Evolutionary conservation across 2,888 invertebrate species (phyloP).

Genomic region (Blastobasis adustella): DNA sequence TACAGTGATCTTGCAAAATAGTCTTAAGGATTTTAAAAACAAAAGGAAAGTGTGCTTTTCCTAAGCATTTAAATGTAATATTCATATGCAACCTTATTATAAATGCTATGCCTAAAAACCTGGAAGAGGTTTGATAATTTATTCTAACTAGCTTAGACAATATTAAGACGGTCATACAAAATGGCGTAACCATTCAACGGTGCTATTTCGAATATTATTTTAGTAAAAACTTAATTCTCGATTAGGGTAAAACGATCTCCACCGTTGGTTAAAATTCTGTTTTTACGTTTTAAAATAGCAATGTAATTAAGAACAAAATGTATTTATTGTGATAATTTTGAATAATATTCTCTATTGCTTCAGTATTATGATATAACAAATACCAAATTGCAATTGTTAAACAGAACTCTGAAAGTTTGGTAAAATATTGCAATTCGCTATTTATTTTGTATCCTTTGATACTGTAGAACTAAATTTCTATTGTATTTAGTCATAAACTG

Average conservation of each 20-base stretch:
- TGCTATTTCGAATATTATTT: slow-evolving; percentile 15
- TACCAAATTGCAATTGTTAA: slow-evolving; percentile 45
- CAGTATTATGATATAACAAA: slow-evolving; percentile 18
- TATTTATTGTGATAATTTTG: slow-evolving; percentile 18
- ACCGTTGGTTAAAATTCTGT: slow-evolving; percentile 1
- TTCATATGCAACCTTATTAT: too few species aligned
- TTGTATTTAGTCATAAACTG: slow-evolving; percentile 57
- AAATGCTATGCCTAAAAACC: too few species aligned
- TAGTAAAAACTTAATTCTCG: neutral
- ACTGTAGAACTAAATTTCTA: slow-evolving; percentile 40
- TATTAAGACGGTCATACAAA: too few species aligned
- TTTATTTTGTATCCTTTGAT: slow-evolving; percentile 44
- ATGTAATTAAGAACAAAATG: slow-evolving; percentile 12
- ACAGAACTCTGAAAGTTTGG: too few species aligned
- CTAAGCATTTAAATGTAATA: too few species aligned
- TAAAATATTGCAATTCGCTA: slow-evolving; percentile 28
- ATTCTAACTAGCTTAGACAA: neutral
- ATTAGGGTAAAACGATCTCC: slow-evolving; percentile 1
- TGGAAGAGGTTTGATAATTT: too few species aligned
- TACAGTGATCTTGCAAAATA: too few species aligned
- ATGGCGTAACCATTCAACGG: slow-evolving; percentile 7
- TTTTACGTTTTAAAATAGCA: slow-evolving; percentile 1
- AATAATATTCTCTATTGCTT: slow-evolving; percentile 7
- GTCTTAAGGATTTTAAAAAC: too few species aligned
- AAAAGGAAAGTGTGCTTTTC: too few species aligned